Conservation (phyloP, 1,140 invertebrate species). For the Arctopsyche grandis region DNA sequence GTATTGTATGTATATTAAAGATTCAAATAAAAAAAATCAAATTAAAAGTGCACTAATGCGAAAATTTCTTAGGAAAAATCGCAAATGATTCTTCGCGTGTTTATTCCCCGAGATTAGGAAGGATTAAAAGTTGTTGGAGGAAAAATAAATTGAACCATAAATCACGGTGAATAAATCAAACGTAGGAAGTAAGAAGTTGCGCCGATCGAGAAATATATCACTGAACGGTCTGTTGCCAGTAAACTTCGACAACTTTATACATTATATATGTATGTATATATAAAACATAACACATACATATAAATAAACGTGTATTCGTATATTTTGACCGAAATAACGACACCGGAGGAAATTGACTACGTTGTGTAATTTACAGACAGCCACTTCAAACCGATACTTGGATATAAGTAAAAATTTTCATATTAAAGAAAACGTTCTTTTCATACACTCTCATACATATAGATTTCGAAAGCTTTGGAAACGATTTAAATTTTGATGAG, state of each 20-base stretch:
- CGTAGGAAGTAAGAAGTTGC: conserved; percentile 25
- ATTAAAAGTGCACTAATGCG: too few relatives aligned
- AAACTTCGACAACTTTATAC: conserved; percentile 20
- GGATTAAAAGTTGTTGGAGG: conserved; percentile 21
- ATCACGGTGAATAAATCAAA: conserved; percentile 24
- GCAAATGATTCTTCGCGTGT: conserved; percentile 15
- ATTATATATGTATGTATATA: neutral
- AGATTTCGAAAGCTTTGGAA: too few relatives aligned
- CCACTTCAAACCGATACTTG: too few relatives aligned
- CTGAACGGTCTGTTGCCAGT: conserved; percentile 26
- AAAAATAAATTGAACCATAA: conserved; percentile 32
- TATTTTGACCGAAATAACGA: conserved; percentile 5
- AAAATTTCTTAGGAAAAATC: too few relatives aligned
- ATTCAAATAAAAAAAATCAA: too few relatives aligned
- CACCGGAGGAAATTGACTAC: neutral
- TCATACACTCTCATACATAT: too few relatives aligned
- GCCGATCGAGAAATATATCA: conserved; percentile 30
- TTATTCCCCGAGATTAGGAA: conserved; percentile 24
- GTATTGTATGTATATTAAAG: too few relatives aligned
- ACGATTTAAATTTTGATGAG: too few relatives aligned
- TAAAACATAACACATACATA: neutral
- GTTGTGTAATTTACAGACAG: too few relatives aligned
- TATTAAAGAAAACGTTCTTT: too few relatives aligned
- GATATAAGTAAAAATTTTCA: too few relatives aligned
- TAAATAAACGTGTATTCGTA: too few relatives aligned